A percentile compares a stretch with the other conserved stretches of the same genome.
Evolutionary conservation across 1,140 invertebrate genomes (phyloP).

Genomic region (Mizuhopecten yessoensis): DNA sequence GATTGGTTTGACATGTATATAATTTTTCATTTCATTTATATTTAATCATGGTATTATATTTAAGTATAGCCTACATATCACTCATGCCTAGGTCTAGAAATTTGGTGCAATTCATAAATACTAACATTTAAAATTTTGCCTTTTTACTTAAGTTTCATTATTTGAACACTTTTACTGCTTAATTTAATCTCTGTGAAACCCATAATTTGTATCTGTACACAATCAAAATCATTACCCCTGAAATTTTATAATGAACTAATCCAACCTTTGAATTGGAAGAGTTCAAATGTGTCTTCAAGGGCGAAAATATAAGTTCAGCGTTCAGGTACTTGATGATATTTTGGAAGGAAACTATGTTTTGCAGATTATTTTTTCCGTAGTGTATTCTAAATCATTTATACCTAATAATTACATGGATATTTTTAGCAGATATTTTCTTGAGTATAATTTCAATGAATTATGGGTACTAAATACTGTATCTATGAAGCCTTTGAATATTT

Average conservation of each 20-base stretch:
- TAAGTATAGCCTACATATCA: neutral
- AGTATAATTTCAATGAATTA: neutral
- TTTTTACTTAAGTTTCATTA: neutral
- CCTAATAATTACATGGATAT: neutral
- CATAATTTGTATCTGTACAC: no score
- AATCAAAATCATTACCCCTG: no score
- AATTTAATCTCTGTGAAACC: neutral
- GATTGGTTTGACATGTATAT: neutral
- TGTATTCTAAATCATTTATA: neutral
- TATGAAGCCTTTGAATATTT: no score
- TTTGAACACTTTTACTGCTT: neutral
- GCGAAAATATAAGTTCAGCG: no score
- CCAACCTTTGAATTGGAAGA: no score
- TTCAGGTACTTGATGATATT: no score
- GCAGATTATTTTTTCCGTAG: neutral
- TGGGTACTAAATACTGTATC: neutral
- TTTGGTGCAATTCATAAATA: slow-evolving; percentile 26
- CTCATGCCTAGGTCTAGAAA: neutral
- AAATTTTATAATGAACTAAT: no score
- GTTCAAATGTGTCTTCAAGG: no score
- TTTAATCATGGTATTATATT: neutral
- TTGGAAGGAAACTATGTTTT: neutral
- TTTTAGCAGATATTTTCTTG: neutral
- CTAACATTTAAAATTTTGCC: neutral
- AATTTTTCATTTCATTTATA: neutral